These are phyloP conservation scores for Lagenorhynchus albirostris DNA, from an alignment of 2,113 vertebrate genomes.

Conservation along the genomic window DNA sequence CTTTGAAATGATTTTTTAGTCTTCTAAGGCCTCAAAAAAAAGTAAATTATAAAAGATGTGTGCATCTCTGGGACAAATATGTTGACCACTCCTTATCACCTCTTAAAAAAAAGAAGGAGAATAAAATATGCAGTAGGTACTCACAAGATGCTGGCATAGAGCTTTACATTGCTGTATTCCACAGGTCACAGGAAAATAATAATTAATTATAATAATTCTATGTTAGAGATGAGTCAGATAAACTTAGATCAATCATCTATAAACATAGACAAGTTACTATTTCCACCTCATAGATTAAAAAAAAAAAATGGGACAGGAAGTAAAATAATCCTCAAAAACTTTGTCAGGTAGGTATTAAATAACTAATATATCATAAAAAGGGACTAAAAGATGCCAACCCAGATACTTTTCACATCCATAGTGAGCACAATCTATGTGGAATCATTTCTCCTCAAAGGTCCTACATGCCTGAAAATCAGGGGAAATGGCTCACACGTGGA, in stretches of 20 bases:
- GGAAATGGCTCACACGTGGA: constrained; percentile 21
- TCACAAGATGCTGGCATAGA: not conserved
- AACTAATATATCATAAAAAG: not conserved
- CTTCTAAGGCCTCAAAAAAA: not conserved
- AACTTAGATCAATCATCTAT: not conserved
- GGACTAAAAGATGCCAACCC: not conserved
- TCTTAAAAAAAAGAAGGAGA: not conserved
- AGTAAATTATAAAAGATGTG: not conserved
- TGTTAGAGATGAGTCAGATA: not conserved
- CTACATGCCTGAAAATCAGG: not conserved
- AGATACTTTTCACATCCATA: constrained; percentile 25
- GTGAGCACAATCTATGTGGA: not conserved
- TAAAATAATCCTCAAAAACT: not conserved
- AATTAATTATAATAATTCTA: not conserved
- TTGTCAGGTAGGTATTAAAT: not conserved
- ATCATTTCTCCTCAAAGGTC: not conserved
- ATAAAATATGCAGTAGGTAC: not conserved
- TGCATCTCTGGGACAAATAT: not conserved
- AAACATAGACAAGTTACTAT: not conserved
- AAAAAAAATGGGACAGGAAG: no score
- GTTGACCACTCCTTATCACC: not conserved
- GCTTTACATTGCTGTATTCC: not conserved
- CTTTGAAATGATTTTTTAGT: not conserved
- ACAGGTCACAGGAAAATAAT: not conserved
- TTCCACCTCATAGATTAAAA: not conserved